Evolutionary conservation across 35 echinoderm and acorn worm species (phyloP).

Genomic region (Eucidaris tribuloides): DNA sequence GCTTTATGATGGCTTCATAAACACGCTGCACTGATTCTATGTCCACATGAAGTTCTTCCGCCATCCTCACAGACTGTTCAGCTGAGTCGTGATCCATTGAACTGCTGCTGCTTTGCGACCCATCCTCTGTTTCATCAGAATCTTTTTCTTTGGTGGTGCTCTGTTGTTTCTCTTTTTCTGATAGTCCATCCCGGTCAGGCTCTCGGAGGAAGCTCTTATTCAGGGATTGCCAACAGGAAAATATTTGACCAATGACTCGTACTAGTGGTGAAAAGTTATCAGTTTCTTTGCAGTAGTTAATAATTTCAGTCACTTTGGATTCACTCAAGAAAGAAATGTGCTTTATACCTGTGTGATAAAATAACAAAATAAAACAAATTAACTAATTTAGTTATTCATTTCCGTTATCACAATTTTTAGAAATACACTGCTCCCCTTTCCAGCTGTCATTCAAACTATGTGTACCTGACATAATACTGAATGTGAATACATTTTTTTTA

Average conservation of each 20-base stretch:
- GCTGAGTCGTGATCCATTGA: not conserved
- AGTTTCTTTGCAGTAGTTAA: slow-evolving; percentile 58
- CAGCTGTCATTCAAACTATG: no score
- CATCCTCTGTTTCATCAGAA: slow-evolving; percentile 34
- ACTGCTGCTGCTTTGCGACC: not conserved
- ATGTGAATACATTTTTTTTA: no score
- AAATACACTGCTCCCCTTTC: no score
- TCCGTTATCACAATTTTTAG: no score
- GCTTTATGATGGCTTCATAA: slow-evolving; percentile 53
- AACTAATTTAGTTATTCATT: no score
- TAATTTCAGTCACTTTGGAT: slow-evolving; percentile 58
- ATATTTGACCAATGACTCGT: slow-evolving; percentile 74
- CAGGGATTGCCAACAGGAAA: slow-evolving; percentile 79
- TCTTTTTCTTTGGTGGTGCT: slow-evolving; percentile 37
- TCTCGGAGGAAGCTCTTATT: slow-evolving; percentile 83
- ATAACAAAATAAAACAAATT: slow-evolving; percentile 31
- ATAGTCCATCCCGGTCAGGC: slow-evolving; percentile 22
- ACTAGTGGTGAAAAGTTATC: slow-evolving; percentile 80
- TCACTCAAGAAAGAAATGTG: slow-evolving; percentile 65
- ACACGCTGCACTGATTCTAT: slow-evolving; percentile 77
- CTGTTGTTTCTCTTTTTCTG: slow-evolving; percentile 51
- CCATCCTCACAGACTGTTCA: slow-evolving; percentile 1
- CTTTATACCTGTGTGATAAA: slow-evolving; percentile 39
- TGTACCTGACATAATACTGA: no score
- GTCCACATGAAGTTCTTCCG: slow-evolving; percentile 58